Percentiles rank a stretch among this genome's conserved stretches.
Conservation (phyloP, 2,888 invertebrate genomes). For the Lithophane leautieri region DNA sequence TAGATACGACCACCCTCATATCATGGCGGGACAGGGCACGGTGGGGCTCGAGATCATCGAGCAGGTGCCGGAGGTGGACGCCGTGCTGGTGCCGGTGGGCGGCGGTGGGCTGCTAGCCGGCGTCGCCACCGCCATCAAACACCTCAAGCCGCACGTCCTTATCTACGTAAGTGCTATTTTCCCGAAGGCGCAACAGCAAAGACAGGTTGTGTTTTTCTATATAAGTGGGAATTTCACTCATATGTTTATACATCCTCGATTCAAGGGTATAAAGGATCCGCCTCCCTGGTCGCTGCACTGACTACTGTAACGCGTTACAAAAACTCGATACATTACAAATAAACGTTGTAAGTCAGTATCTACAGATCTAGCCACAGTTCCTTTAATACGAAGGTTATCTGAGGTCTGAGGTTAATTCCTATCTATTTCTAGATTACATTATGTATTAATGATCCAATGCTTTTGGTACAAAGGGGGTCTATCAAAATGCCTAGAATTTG, state of each 20-base stretch:
- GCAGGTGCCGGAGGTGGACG: slow-evolving; percentile 96
- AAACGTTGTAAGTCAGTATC: no score
- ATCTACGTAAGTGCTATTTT: slow-evolving; percentile 93
- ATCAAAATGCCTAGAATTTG: slow-evolving; percentile 6
- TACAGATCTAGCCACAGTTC: neutral
- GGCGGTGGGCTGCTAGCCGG: slow-evolving; percentile 98
- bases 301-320: no score
- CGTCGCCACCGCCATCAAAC: slow-evolving; percentile 96
- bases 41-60: slow-evolving; percentile 97
- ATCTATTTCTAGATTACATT: slow-evolving; percentile 13
- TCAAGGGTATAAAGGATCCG: neutral
- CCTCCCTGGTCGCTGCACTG: no score
- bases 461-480: slow-evolving; percentile 2
- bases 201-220: neutral
- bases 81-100: slow-evolving; percentile 97
- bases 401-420: slow-evolving; percentile 33
- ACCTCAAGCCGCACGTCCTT: slow-evolving; percentile 94
- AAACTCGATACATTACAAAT: no score
- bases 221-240: neutral
- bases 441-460: slow-evolving; percentile 3
- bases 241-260: neutral
- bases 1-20: slow-evolving; percentile 98
- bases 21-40: slow-evolving; percentile 98
- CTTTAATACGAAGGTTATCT: slow-evolving; percentile 22
- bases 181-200: neutral